These are phyloP conservation scores for Venturia canescens DNA, from an alignment of 1,140 invertebrate genomes.

Conservation along the genomic window DNA sequence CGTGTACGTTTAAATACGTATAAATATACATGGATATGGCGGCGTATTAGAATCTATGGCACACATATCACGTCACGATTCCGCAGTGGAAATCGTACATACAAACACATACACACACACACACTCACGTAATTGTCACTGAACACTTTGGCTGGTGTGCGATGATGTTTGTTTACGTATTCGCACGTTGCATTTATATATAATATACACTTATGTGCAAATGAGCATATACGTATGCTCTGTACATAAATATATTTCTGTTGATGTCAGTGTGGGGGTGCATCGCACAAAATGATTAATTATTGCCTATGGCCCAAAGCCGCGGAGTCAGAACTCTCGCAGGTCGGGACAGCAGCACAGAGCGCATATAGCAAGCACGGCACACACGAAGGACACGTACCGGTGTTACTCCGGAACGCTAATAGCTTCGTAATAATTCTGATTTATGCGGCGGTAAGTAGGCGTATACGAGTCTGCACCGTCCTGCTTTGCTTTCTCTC, in stretches of 20 bases:
- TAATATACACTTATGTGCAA: not conserved
- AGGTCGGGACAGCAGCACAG: conserved; percentile 48
- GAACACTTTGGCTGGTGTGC: conserved; percentile 7
- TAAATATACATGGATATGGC: conserved; percentile 46
- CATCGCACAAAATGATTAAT: conserved; percentile 71
- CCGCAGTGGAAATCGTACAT: not conserved
- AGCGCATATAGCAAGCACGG: conserved; percentile 42
- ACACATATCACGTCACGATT: not conserved
- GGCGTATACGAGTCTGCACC: conserved; percentile 55
- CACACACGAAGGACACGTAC: conserved; percentile 67
- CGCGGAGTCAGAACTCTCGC: conserved; percentile 50
- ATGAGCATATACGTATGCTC: not conserved
- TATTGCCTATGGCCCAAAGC: conserved; percentile 67
- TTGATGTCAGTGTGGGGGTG: conserved; percentile 38
- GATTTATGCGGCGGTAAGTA: conserved; percentile 71
- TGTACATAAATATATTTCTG: conserved; percentile 7
- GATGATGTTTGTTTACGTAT: conserved; percentile 5
- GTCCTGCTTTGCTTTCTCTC: conserved; percentile 61
- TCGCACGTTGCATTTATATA: conserved; percentile 43
- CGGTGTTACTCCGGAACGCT: conserved; percentile 69
- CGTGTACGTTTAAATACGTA: not conserved
- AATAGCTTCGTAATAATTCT: conserved; percentile 74
- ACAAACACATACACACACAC: too few relatives aligned
- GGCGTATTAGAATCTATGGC: not conserved
- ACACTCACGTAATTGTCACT: conserved; percentile 2